Percentiles rank a stretch among this genome's conserved stretches.
Evolutionary conservation across 2,888 invertebrate genomes (phyloP).

Genomic region (Yponomeuta sedellus): DNA sequence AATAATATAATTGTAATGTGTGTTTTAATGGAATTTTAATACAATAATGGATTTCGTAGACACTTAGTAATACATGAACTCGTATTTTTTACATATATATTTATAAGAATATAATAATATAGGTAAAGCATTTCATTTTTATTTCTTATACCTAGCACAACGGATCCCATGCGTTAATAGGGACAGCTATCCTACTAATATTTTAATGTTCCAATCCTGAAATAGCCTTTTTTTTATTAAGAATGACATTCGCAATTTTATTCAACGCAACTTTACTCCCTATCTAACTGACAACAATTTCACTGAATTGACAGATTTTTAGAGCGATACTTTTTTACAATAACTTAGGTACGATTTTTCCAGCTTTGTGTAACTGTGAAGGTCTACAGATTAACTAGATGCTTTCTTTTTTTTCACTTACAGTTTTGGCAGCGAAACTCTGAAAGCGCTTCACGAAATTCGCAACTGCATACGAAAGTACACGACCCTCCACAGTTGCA

Average conservation of each 20-base stretch:
- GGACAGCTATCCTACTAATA: slow-evolving; percentile 65
- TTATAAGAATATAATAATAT: slow-evolving; percentile 76
- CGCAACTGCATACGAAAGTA: not conserved
- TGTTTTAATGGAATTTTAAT: slow-evolving; percentile 53
- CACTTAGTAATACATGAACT: slow-evolving; percentile 68
- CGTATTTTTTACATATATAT: slow-evolving; percentile 69
- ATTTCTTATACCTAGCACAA: slow-evolving; percentile 66
- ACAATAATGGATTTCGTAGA: slow-evolving; percentile 60
- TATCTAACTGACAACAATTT: slow-evolving; percentile 66
- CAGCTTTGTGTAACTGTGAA: slow-evolving; percentile 51
- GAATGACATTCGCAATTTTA: slow-evolving; percentile 47
- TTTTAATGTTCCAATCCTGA: slow-evolving; percentile 44
- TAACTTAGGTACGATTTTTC: slow-evolving; percentile 27
- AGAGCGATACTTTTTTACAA: slow-evolving; percentile 41
- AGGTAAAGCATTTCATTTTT: slow-evolving; percentile 68
- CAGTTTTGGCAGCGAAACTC: too few species aligned
- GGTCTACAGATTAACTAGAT: slow-evolving; percentile 26
- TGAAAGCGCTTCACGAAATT: not conserved
- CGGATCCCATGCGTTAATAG: slow-evolving; percentile 58
- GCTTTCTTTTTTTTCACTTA: slow-evolving; percentile 16
- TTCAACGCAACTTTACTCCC: slow-evolving; percentile 49
- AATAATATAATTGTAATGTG: slow-evolving; percentile 39
- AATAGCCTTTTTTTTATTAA: slow-evolving; percentile 53
- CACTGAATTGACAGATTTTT: slow-evolving; percentile 68
- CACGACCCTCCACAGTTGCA: slow-evolving; percentile 41